Evolutionary conservation across 1,140 invertebrate genomes (phyloP), one percentile per base, ranked within the genome.

Genomic region (Maniola jurtina): DNA sequence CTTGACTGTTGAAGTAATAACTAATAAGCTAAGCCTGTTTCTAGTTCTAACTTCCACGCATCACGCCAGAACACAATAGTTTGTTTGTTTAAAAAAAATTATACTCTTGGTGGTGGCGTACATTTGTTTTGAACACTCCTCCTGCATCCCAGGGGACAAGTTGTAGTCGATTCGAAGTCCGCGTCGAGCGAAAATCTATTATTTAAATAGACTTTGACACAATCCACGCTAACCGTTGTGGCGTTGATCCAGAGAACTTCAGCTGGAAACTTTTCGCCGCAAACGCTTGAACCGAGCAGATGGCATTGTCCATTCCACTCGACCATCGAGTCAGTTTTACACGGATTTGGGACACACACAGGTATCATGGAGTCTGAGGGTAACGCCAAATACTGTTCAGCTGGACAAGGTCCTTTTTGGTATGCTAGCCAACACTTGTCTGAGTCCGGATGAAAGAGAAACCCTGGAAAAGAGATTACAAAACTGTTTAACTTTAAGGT

Each of bases 371-470:
- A 87, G 55, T 90, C 85, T 25, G 82, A 66, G 3, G 84, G 83
- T 5, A 95, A 83, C 14, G 94, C 79, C 10, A 95, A 77, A 70
- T 94, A 93, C 52, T 95, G 71, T 0, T 83, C 83, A 0, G 63
- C 6, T 5, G 76, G 50, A 75, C 95, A 95, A 0, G 94, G 94
- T 0, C 94, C 95, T 76, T 91, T 92, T 15, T 84, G 83, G 69
- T 92, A 95, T 0, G 93, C 93, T 55, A 92, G 89, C 84, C 92
- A 92, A 67, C 95, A 95, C 1, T 79, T 84, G 66, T 94, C 89
- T 5, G 90, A 91, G 14, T 81, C 71, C 11, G 94, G 93, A 72
- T 94, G 92, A 73, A 93, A 95, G 1, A 95, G 57, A 68, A 92
- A 93, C 61, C 89, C 92, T 94, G 83, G 83, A 34, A 64, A 66